Conservation (phyloP, 2,113 vertebrate species). For the Grammomys dolichurus region DNA sequence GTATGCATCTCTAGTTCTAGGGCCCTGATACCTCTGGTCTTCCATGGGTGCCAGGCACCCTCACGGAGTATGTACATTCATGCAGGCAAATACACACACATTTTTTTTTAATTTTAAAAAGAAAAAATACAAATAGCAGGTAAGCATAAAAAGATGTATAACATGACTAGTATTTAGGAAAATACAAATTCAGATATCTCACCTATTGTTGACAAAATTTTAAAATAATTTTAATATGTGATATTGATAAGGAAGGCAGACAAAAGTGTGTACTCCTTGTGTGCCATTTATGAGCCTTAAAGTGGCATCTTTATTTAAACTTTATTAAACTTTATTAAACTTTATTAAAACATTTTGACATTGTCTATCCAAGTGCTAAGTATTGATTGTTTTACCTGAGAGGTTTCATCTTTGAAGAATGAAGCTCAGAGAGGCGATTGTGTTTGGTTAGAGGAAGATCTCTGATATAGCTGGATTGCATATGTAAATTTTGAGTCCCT, state of each 20-base stretch:
- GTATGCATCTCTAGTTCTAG: neutral
- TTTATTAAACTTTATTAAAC: too few species aligned
- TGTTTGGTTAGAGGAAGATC: neutral
- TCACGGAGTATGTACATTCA: neutral
- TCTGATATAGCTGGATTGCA: neutral
- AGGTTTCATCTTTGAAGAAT: neutral
- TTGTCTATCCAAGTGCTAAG: neutral
- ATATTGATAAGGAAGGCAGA: neutral
- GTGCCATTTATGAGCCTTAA: neutral
- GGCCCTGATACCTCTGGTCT: neutral
- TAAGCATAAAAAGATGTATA: neutral
- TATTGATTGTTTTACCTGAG: constrained; percentile 13
- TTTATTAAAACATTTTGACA: neutral
- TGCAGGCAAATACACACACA: neutral
- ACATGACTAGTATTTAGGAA: neutral
- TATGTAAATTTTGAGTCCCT: neutral
- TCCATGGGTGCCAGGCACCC: neutral
- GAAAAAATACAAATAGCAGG: neutral
- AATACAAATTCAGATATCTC: constrained; percentile 1
- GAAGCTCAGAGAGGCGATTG: neutral
- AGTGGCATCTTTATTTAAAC: neutral
- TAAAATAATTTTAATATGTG: constrained; percentile 5
- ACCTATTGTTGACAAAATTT: constrained; percentile 7
- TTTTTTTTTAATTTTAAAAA: neutral
- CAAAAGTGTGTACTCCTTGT: neutral